Evolutionary conservation across 2,797 vertebrate genomes (phyloP), one percentile per base, ranked within the genome.

Genomic region (Lepilemur ruficaudatus): DNA sequence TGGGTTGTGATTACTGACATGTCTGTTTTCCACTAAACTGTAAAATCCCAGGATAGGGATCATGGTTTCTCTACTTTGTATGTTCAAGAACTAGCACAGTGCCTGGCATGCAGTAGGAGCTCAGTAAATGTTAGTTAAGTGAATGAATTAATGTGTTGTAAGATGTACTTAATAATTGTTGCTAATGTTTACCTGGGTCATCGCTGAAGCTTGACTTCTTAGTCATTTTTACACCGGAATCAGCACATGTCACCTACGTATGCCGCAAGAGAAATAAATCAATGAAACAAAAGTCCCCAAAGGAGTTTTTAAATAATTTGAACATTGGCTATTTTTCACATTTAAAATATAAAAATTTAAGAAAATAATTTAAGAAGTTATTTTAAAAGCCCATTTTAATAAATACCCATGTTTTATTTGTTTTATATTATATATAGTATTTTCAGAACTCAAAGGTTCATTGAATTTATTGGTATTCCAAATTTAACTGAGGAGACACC

Each of bases 131-230:
- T 89, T 86, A 55, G 12, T 28, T 81, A 67, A 80, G 81, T 52
- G 20, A 78, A 81, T 94, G 48, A 72, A 70, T 70, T 59, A 52
- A 52, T 63, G 32, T 30, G 78, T 30, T 82, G 30, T 12, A 81
- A 18, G 35, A 67, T 78, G 84, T 61, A 75, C n/a, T 91, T 95
- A 87, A 63, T 83, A 96, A 91, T 25, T 38, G 17, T 72, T 93
- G 43, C 17, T 94, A 46, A 92, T 63, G 20, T 94, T 98, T 98
- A 96, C 79, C 93, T 92, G 55, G 3, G 0, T 92, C n/a, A 65
- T 6, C 12, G 50, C 4, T 72, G 55, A 43, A 20, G 4, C 30
- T 91, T 96, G 38, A 15, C 84, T 94, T 94, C 88, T 85, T 95
- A 48, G 23, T n/a, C 22, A 30, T 55, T 82, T 80, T 55, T 55